These are phyloP conservation scores for Eupristina koningsbergeri DNA, from an alignment of 1,140 invertebrate species.

Conservation along the genomic window DNA sequence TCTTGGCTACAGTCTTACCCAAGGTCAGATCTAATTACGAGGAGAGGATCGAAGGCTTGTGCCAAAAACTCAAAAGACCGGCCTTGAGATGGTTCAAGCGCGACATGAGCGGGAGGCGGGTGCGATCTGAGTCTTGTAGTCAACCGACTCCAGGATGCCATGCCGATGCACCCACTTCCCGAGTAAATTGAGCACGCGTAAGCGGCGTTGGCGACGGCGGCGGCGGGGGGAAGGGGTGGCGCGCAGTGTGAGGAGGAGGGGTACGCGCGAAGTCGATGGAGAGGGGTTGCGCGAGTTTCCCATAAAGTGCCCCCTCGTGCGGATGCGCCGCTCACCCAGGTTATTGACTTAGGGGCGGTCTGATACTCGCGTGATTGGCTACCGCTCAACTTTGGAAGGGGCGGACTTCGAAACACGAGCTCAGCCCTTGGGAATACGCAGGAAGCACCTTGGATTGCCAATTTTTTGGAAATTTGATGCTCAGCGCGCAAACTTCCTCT, in stretches of 20 bases:
- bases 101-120: too few species aligned
- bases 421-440: constrained; percentile 36
- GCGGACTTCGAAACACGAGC: constrained; percentile 37
- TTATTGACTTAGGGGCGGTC: constrained; percentile 45
- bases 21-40: not conserved
- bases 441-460: constrained; percentile 38
- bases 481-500: not conserved
- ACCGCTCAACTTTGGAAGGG: constrained; percentile 39
- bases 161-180: not conserved
- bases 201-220: too few species aligned
- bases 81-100: not conserved
- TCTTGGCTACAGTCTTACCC: not conserved
- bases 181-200: not conserved
- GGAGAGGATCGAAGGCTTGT: too few species aligned
- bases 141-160: too few species aligned
- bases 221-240: not conserved
- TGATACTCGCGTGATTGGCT: constrained; percentile 48
- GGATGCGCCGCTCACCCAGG: constrained; percentile 17
- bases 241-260: not conserved
- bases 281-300: constrained; percentile 42
- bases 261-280: not conserved
- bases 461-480: constrained; percentile 14
- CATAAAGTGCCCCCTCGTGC: constrained; percentile 17
- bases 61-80: not conserved
- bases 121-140: too few species aligned